Conservation (phyloP, 1,140 invertebrate genomes). For the Formica exsecta region DNA sequence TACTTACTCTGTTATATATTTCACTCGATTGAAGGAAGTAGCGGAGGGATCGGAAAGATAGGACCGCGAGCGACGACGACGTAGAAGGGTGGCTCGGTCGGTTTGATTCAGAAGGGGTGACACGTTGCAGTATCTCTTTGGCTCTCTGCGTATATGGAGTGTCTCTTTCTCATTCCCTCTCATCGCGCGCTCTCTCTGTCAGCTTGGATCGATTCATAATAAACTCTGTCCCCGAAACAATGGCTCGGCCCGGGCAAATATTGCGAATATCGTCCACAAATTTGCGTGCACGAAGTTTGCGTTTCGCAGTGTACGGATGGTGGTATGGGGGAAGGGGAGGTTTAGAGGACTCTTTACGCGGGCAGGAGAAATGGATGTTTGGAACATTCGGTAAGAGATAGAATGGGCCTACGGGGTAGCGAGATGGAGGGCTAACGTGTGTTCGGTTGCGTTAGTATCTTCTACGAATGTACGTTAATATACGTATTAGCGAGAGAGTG, state of each 20-base stretch:
- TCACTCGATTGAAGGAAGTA: slow-evolving; percentile 54
- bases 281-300: slow-evolving; percentile 83
- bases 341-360: slow-evolving; percentile 54
- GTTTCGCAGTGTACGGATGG: slow-evolving; percentile 74
- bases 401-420: slow-evolving; percentile 32
- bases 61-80: slow-evolving; percentile 60
- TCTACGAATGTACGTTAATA: slow-evolving; percentile 76
- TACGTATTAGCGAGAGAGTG: slow-evolving; percentile 73
- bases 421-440: slow-evolving; percentile 69
- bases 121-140: slow-evolving; percentile 81
- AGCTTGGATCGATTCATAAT: slow-evolving; percentile 84
- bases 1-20: slow-evolving; percentile 32
- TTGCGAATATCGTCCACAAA: slow-evolving; percentile 83
- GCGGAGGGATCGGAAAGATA: slow-evolving; percentile 66
- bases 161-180: slow-evolving; percentile 63
- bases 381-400: slow-evolving; percentile 61
- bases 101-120: slow-evolving; percentile 83
- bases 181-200: slow-evolving; percentile 77
- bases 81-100: slow-evolving; percentile 78
- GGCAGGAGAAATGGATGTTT: slow-evolving; percentile 37
- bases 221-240: slow-evolving; percentile 84
- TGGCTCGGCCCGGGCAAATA: slow-evolving; percentile 83
- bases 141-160: slow-evolving; percentile 56
- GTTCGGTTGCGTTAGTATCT: slow-evolving; percentile 79
- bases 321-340: slow-evolving; percentile 47